These are phyloP conservation scores for Hydriomena furcata DNA, from an alignment of 2,888 invertebrate species.

Conservation along the genomic window DNA sequence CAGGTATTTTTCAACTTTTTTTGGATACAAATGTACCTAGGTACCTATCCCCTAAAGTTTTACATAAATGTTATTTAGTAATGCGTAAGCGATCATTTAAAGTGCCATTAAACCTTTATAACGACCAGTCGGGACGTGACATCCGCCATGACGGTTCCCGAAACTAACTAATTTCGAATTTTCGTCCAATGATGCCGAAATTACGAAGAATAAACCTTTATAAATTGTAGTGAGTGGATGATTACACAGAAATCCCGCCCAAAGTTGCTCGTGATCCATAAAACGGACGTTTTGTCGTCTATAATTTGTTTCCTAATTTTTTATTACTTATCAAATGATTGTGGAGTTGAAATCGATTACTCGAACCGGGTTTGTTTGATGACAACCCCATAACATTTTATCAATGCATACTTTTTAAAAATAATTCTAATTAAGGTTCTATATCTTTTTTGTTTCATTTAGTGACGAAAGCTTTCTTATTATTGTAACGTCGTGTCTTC, in stretches of 20 bases:
- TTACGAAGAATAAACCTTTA: conserved; percentile 38
- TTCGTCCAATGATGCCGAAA: conserved; percentile 35
- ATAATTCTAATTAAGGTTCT: too few species aligned
- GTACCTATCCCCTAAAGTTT: conserved; percentile 17
- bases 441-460: too few species aligned
- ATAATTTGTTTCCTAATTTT: conserved; percentile 32
- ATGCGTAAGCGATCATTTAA: conserved; percentile 50
- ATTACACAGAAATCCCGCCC: conserved; percentile 33
- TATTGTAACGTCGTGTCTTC: too few species aligned
- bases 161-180: conserved; percentile 37
- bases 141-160: conserved; percentile 41
- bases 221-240: conserved; percentile 42
- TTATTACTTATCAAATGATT: conserved; percentile 33
- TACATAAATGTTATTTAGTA: conserved; percentile 37
- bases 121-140: conserved; percentile 50
- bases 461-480: too few species aligned
- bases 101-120: conserved; percentile 45
- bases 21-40: not conserved
- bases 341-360: conserved; percentile 29
- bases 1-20: too few species aligned
- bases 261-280: conserved; percentile 32
- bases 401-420: not conserved
- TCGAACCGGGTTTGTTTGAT: conserved; percentile 25
- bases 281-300: conserved; percentile 30
- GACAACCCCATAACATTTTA: conserved; percentile 15